Percentiles rank a stretch among this genome's conserved stretches.
These are phyloP conservation scores for Tyto alba DNA, from an alignment of 2,113 vertebrate genomes.

Conservation along the genomic window DNA sequence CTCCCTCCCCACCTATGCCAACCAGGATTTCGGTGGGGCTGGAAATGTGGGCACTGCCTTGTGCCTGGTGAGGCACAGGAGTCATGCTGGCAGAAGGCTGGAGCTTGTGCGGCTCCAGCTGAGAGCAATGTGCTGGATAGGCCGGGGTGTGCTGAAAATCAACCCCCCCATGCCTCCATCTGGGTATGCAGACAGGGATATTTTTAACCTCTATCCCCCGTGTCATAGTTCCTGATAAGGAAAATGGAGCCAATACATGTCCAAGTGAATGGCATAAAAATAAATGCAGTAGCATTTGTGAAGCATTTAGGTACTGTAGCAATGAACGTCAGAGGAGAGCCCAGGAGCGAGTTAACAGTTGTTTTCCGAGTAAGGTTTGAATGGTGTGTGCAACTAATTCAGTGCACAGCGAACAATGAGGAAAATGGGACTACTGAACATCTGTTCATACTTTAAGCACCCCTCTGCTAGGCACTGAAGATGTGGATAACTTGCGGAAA, in stretches of 20 bases:
- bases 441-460: background rate
- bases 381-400: background rate
- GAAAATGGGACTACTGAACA: background rate
- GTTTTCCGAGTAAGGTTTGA: background rate
- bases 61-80: background rate
- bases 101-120: background rate
- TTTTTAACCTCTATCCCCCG: background rate
- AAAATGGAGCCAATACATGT: background rate
- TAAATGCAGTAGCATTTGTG: background rate
- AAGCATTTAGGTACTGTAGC: background rate
- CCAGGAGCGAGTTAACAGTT: background rate
- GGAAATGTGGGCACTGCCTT: rapidly evolving
- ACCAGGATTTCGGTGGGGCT: background rate
- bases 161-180: background rate
- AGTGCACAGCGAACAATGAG: background rate
- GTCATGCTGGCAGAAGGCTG: background rate
- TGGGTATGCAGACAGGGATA: background rate
- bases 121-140: background rate
- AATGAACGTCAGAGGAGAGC: background rate
- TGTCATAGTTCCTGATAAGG: background rate
- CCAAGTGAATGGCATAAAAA: background rate
- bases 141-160: background rate
- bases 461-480: background rate
- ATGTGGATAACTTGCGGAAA: background rate
- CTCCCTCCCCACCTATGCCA: background rate